Evolutionary conservation across 2,113 vertebrate genomes (phyloP), one percentile per base, ranked within the genome.

Genomic region (Xiphorhynchus elegans): DNA sequence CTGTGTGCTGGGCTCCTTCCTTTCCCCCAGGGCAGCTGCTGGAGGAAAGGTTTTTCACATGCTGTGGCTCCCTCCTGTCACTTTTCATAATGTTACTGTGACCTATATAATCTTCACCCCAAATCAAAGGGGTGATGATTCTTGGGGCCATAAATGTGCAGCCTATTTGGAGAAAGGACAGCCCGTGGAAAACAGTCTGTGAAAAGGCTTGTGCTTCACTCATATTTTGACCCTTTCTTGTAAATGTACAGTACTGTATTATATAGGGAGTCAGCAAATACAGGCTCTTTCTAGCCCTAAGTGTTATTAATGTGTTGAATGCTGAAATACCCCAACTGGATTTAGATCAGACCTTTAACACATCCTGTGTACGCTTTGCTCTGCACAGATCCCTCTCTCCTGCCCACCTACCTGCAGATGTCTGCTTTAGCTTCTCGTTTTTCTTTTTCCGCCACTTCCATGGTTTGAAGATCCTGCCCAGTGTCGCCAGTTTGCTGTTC

Each of bases 401-500:
- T 5, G 69, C 68, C 37, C 28, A 9, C 98, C 97, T 96, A 99
- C 99, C 98, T 60, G 98, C 97, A 1, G 98, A 97, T 0, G 98
- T 99, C 98, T 99, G 99, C 96, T 99, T 99, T 78, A 99, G 96
- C 62, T 99, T 99, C 91, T 99, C 99, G 0, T 97, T 99, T 98
- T 99, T 99, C 99, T 99, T 99, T 99, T 99, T 99, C 97, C 99
- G 96, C 99, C 99, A 99, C 68, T 99, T 99, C 99, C 99, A 99
- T 1, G 99, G 99, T 84, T 99, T 99, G 97, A 99, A 99, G 98
- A 99, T 99, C 95, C 99, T 98, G 55, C 99, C 99, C 96, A 99
- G 97, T 14, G 98, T 99, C 72, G 99, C 99, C 97, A 99, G 98
- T 93, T 99, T 99, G 98, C 99, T 99, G 98, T 98, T 99, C 94